Conservation (phyloP, 2,113 vertebrate species). For the Ceyx margarethae region DNA sequence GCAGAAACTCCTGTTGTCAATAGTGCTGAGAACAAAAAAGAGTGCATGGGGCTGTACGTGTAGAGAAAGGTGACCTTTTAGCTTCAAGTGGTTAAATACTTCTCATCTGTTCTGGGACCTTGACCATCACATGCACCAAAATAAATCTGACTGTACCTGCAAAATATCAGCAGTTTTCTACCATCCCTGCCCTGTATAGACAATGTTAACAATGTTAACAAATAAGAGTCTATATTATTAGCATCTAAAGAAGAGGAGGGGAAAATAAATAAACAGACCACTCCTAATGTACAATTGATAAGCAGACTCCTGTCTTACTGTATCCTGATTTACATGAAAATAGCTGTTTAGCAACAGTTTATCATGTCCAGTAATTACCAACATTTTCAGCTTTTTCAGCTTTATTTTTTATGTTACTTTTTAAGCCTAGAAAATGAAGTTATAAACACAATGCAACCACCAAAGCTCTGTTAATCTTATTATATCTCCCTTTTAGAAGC, state of each 20-base stretch:
- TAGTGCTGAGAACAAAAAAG: neutral
- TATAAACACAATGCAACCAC: conserved; percentile 42
- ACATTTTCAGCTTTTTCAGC: conserved; percentile 44
- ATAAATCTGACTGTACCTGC: neutral
- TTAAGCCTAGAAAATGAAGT: conserved; percentile 49
- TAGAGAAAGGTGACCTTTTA: neutral
- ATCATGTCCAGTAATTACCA: conserved; percentile 42
- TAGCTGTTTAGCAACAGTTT: conserved; percentile 27
- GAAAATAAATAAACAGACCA: neutral
- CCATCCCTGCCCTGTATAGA: neutral
- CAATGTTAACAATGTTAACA: neutral
- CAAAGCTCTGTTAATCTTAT: conserved; percentile 12
- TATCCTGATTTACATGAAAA: conserved; percentile 35
- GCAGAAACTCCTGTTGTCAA: neutral
- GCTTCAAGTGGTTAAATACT: neutral
- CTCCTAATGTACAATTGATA: neutral
- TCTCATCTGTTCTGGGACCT: neutral
- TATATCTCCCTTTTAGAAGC: conserved; percentile 5
- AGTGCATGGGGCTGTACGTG: rapidly evolving
- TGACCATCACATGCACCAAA: neutral
- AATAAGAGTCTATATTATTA: neutral
- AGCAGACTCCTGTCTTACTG: neutral
- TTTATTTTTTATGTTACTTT: conserved; percentile 50
- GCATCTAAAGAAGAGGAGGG: neutral
- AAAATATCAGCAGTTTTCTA: neutral